Evolutionary conservation across 2,888 invertebrate genomes (phyloP).

Genomic region (Sepioteuthis lessoniana): DNA sequence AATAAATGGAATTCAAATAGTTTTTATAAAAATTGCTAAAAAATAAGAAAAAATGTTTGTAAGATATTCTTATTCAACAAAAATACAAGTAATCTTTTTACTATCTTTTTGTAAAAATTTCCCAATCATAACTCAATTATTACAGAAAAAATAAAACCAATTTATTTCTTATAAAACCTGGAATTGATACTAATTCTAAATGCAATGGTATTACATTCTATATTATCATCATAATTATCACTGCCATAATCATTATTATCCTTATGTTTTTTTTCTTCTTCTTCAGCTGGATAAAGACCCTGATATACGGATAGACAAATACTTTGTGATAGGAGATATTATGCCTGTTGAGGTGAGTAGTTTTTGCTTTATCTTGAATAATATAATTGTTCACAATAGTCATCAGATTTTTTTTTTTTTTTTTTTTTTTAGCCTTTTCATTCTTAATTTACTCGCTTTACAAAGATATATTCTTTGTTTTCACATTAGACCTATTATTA

Average conservation of each 20-base stretch:
- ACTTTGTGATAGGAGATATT: constrained; percentile 73
- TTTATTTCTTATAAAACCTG: too few relatives aligned
- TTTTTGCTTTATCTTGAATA: background rate
- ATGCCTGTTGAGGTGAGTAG: constrained; percentile 69
- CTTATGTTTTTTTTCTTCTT: background rate
- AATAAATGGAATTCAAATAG: too few relatives aligned
- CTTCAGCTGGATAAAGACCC: constrained; percentile 74
- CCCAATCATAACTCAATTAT: too few relatives aligned
- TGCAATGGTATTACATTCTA: background rate
- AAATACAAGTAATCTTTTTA: too few relatives aligned
- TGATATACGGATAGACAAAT: constrained; percentile 71
- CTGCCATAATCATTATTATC: background rate
- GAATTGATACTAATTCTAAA: too few relatives aligned
- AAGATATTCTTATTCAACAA: too few relatives aligned
- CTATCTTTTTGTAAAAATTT: too few relatives aligned
- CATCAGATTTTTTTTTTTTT: too few relatives aligned
- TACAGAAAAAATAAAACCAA: too few relatives aligned
- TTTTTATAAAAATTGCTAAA: too few relatives aligned
- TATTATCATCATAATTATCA: background rate
- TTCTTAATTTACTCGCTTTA: background rate
- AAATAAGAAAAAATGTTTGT: too few relatives aligned
- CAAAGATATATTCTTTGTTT: background rate
- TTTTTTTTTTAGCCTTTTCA: background rate
- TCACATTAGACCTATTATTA: background rate
- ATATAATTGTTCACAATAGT: background rate